These are phyloP conservation scores for Geopemphigus sp. DNA, from an alignment of 1,140 invertebrate genomes.

Conservation along the genomic window DNA sequence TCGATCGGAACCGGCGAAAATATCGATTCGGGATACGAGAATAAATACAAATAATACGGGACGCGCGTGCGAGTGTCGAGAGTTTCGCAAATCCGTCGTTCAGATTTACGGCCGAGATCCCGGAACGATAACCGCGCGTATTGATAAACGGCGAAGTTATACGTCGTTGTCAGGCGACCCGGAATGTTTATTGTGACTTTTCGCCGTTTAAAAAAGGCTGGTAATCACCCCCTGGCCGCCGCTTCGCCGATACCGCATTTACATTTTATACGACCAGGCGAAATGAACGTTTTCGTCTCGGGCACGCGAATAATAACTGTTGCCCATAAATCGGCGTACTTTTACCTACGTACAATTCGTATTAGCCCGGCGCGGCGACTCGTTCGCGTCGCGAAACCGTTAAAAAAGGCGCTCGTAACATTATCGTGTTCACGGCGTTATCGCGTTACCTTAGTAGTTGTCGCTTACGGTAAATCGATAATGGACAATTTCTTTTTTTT, in stretches of 20 bases:
- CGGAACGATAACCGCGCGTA: not conserved
- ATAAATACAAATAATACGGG: too few species aligned
- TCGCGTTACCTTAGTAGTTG: not conserved
- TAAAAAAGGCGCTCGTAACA: not conserved
- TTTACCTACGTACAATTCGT: slow-evolving; percentile 6
- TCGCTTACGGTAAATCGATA: not conserved
- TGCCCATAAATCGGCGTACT: not conserved
- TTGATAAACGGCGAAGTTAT: slow-evolving; percentile 5
- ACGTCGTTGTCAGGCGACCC: not conserved
- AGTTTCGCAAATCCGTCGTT: not conserved
- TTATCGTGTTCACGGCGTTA: not conserved
- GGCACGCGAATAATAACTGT: slow-evolving; percentile 7
- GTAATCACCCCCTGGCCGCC: not conserved
- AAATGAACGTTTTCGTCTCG: slow-evolving; percentile 5
- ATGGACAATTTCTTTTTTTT: not conserved
- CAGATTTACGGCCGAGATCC: not conserved
- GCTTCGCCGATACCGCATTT: not conserved
- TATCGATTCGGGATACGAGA: too few species aligned
- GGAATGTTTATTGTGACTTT: not conserved
- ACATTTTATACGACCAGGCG: not conserved
- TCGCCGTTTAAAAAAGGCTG: not conserved
- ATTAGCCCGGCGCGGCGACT: not conserved
- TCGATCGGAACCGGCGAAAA: too few species aligned
- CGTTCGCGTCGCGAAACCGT: not conserved
- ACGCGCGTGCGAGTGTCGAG: not conserved